Evolutionary conservation across 2,797 vertebrate species (phyloP), one percentile per base, ranked within the genome.

Genomic region (Clarias platycephalus): DNA sequence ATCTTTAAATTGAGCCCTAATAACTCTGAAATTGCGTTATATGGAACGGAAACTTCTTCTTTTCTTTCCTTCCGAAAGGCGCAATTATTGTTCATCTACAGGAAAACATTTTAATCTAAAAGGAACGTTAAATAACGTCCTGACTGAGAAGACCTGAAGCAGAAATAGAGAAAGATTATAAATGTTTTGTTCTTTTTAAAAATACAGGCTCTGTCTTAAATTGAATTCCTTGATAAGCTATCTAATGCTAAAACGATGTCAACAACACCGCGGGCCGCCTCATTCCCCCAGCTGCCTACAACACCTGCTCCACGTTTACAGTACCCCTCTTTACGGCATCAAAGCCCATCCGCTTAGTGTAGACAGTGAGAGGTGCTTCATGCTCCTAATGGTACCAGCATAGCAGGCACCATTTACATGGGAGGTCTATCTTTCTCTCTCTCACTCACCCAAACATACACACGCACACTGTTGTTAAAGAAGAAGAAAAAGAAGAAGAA

Each of bases 1-100:
- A 95, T 95, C 92, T 95, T 92, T 91, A 93, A 93, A 90, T 92
- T 93, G 90, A 92, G 92, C 89, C 91, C 85, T 91, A 93, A 94
- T 93, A 95, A 95, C 94, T 88, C 94, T 95, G 93, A 94, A 91
- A 94, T 57, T 57, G 28, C 9, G 58, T 24, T 40, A 9, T 16
- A 40, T 8, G 57, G 13, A 78, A 62, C 22, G 24, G 55, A 13
- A 77, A 12, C 10, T 4, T 2, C 5, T 77, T 76, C 5, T 31
- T 28, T 66, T 64, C 13, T 26, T 53, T 31, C 31, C 49, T 5
- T 20, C 53, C 55, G 22, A 18, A 49, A 53, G 34, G 15, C 44
- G 9, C 22, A 34, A 0, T 26, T 62, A 31, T 53, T 53, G 62
- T 22, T 66, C 77, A 1, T 15, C 15, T 80, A 8, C 60, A 9